These are phyloP conservation scores for Acromyrmex heyeri DNA, from an alignment of 1,140 invertebrate genomes.

Conservation along the genomic window DNA sequence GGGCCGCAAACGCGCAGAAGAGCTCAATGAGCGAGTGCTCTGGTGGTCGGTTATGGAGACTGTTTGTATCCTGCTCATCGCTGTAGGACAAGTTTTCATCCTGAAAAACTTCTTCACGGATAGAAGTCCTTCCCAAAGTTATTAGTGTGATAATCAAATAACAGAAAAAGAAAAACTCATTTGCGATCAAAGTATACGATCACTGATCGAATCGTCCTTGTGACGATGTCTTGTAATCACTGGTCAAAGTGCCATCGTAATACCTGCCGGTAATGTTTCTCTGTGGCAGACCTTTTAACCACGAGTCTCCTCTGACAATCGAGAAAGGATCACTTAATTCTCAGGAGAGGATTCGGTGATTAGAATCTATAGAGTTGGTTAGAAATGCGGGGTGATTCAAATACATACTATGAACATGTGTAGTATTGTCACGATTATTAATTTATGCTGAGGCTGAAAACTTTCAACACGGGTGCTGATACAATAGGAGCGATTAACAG, in stretches of 20 bases:
- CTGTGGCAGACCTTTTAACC: not conserved
- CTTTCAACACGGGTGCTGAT: slow-evolving; percentile 39
- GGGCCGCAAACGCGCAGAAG: slow-evolving; percentile 97
- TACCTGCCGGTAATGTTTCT: slow-evolving; percentile 19
- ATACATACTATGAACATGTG: slow-evolving; percentile 38
- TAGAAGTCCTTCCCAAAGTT: slow-evolving; percentile 88
- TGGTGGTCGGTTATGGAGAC: slow-evolving; percentile 97
- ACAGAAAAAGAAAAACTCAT: slow-evolving; percentile 24
- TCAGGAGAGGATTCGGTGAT: not conserved
- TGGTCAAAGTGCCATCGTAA: slow-evolving; percentile 65
- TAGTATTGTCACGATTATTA: slow-evolving; percentile 55
- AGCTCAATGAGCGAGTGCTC: slow-evolving; percentile 97
- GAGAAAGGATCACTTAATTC: not conserved
- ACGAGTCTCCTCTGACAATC: not conserved
- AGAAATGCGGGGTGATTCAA: not conserved
- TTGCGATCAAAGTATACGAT: slow-evolving; percentile 43
- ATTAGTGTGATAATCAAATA: slow-evolving; percentile 63
- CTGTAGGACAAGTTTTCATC: slow-evolving; percentile 96
- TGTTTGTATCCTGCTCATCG: slow-evolving; percentile 93
- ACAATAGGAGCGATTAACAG: not conserved
- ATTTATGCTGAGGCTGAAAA: slow-evolving; percentile 37
- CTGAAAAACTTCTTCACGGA: slow-evolving; percentile 98
- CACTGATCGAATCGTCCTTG: slow-evolving; percentile 29
- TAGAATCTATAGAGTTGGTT: slow-evolving; percentile 22
- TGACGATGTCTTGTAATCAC: slow-evolving; percentile 13